Percentiles rank a stretch among this genome's conserved stretches.
These are phyloP conservation scores for Drosophila acutilabella DNA, from an alignment of 2,888 invertebrate species.

Conservation along the genomic window DNA sequence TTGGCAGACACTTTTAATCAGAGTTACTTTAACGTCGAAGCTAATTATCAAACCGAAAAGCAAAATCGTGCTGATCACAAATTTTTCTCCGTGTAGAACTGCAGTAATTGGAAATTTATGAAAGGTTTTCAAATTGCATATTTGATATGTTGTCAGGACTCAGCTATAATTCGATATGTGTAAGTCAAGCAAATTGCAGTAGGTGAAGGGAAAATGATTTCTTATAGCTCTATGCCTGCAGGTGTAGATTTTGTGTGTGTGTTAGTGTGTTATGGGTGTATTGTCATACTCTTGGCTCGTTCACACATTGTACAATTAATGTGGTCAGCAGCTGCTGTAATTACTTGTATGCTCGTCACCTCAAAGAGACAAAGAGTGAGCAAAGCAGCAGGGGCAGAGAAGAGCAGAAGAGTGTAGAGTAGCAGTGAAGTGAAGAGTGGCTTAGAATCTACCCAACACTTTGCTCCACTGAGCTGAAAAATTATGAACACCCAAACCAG, in stretches of 20 bases:
- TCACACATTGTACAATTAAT: constrained; percentile 63
- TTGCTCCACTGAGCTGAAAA: constrained; percentile 77
- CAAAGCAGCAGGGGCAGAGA: background rate
- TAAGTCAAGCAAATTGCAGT: constrained; percentile 7
- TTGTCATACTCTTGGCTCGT: constrained; percentile 7
- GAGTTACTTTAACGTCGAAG: too few species aligned
- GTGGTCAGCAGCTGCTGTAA: constrained; percentile 72
- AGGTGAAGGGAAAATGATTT: constrained; percentile 18
- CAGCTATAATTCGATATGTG: constrained; percentile 19
- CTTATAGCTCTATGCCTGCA: constrained; percentile 5
- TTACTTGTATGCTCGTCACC: constrained; percentile 54
- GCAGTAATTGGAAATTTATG: constrained; percentile 18
- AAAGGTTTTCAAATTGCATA: constrained; percentile 17
- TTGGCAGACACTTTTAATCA: too few species aligned
- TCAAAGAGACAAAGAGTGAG: background rate
- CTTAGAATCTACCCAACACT: constrained; percentile 13
- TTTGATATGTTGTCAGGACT: constrained; percentile 18
- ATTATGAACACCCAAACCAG: constrained; percentile 56
- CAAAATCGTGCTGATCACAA: too few species aligned
- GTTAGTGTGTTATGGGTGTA: constrained; percentile 1
- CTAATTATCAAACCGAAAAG: too few species aligned
- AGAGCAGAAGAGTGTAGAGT: background rate
- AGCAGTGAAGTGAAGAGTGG: too few species aligned
- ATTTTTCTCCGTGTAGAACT: background rate
- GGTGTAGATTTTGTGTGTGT: background rate